A percentile compares a stretch with the other conserved stretches of the same genome.
Conservation (phyloP, 2,797 vertebrate species). For the Furcifer pardalis region DNA sequence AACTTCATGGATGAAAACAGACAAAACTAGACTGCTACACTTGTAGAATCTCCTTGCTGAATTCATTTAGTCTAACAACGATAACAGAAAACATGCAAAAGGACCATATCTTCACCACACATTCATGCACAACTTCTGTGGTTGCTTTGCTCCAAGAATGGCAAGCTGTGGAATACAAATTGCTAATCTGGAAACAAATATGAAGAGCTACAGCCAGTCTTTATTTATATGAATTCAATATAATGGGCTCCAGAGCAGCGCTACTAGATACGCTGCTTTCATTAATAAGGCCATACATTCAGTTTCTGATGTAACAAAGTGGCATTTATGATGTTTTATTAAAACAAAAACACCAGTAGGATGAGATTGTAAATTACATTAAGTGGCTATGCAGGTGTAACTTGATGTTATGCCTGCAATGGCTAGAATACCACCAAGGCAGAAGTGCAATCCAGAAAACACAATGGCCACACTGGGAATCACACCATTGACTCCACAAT, state of each 20-base stretch:
- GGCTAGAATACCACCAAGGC: not conserved
- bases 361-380: not conserved
- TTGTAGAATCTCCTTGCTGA: constrained; percentile 56
- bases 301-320: not conserved
- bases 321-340: not conserved
- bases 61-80: constrained; percentile 68
- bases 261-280: not conserved
- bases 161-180: not conserved
- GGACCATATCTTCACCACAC: constrained; percentile 54
- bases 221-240: constrained; percentile 8
- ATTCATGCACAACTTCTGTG: constrained; percentile 62
- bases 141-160: constrained; percentile 58
- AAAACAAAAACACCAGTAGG: not conserved
- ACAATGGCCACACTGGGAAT: too few species aligned
- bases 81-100: constrained; percentile 58
- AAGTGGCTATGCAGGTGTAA: too few species aligned
- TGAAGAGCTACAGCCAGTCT: not conserved
- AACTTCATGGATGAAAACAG: constrained; percentile 47
- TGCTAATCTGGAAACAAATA: not conserved
- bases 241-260: not conserved
- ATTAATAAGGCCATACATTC: not conserved
- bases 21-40: constrained; percentile 24
- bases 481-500: too few species aligned
- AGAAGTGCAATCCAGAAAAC: not conserved
- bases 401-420: too few species aligned